Conservation (phyloP, 1,140 invertebrate genomes). For the Ephestia elutella region DNA sequence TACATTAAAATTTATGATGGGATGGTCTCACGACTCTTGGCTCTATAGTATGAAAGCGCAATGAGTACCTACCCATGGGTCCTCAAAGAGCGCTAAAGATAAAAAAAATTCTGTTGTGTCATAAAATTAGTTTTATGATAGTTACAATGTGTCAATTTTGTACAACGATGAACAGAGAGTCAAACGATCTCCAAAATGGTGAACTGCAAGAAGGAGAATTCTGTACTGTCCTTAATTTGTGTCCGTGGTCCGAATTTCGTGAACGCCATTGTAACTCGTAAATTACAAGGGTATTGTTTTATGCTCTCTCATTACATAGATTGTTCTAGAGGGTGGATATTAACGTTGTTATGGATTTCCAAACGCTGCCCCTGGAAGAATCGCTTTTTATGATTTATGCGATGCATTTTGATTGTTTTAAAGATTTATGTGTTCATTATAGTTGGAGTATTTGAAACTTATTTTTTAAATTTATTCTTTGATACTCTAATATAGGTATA, state of each 20-base stretch:
- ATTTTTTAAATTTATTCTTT: slow-evolving; percentile 5
- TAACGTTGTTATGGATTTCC: slow-evolving; percentile 44
- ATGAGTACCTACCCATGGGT: no score
- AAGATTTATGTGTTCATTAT: slow-evolving; percentile 4
- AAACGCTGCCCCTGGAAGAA: slow-evolving; percentile 25
- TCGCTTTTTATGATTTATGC: slow-evolving; percentile 25
- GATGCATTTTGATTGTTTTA: slow-evolving; percentile 21
- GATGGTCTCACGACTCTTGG: no score
- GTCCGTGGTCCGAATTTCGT: slow-evolving; percentile 35
- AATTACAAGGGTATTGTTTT: slow-evolving; percentile 60
- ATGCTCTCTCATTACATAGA: slow-evolving; percentile 56
- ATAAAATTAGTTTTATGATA: neutral
- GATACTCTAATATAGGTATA: no score
- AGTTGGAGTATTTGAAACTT: neutral
- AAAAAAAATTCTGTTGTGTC: neutral
- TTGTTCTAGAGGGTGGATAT: slow-evolving; percentile 46
- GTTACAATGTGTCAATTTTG: no score
- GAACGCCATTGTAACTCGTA: slow-evolving; percentile 35
- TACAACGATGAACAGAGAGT: no score
- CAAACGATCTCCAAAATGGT: no score
- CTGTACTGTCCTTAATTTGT: neutral
- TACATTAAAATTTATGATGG: no score
- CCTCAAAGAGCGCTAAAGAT: no score
- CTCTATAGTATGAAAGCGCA: neutral
- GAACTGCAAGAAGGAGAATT: no score